These are phyloP conservation scores for Spea bombifrons DNA, from an alignment of 2,113 vertebrate species.

Conservation along the genomic window DNA sequence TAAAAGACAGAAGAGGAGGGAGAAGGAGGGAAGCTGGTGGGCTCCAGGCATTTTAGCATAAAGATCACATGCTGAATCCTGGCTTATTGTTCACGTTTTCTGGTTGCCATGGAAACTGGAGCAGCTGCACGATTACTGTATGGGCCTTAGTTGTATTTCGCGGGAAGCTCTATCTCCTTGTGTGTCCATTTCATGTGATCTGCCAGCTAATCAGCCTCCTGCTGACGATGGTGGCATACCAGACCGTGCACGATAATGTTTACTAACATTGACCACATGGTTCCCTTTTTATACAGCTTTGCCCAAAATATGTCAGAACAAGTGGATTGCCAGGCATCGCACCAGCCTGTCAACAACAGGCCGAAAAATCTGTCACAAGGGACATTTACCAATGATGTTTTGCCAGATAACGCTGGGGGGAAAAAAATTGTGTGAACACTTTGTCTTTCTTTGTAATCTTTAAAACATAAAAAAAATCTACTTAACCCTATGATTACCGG, in stretches of 20 bases:
- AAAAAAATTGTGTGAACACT: background rate
- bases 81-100: conserved; percentile 72
- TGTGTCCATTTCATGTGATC: conserved; percentile 70
- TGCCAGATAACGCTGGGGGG: conserved; percentile 25
- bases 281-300: conserved; percentile 60
- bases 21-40: conserved; percentile 26
- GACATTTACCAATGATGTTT: conserved; percentile 51
- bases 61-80: conserved; percentile 64
- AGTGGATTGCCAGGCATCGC: conserved; percentile 63
- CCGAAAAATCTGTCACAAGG: conserved; percentile 68
- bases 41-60: conserved; percentile 35
- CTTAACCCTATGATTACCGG: no score
- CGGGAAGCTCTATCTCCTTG: conserved; percentile 65
- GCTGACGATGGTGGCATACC: conserved; percentile 66
- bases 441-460: background rate
- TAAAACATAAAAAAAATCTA: background rate
- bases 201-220: conserved; percentile 75
- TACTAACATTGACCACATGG: conserved; percentile 91
- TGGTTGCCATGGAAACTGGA: conserved; percentile 81
- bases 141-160: conserved; percentile 70
- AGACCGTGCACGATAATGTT: conserved; percentile 80
- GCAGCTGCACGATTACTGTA: conserved; percentile 84
- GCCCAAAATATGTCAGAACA: conserved; percentile 82
- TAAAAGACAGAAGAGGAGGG: conserved; percentile 12
- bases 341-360: conserved; percentile 70